phyloP scores from a whole-genome alignment of 30 jellyfish, hydroid and myxozoan genomes.

The Aurelia sp. region DNA sequence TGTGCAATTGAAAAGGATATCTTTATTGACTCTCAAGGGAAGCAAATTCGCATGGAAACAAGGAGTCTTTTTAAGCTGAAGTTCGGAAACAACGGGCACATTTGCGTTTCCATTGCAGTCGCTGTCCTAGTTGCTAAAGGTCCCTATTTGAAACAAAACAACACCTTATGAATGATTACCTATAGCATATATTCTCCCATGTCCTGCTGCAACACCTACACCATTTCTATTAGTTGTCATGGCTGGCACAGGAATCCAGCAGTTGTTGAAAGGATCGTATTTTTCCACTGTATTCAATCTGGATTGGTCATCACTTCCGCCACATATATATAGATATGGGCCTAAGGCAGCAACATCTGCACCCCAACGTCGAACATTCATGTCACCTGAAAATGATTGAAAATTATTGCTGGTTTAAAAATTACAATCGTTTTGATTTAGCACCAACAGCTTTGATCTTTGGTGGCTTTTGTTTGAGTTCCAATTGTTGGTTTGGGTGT shows the following conservation, averaged over 20 bases:
- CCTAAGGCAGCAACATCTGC: constrained; percentile 96
- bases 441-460: too few species aligned
- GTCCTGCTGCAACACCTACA: constrained; percentile 95
- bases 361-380: constrained; percentile 94
- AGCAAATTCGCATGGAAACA: too few species aligned
- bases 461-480: too few species aligned
- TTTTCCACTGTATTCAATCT: constrained; percentile 93
- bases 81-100: too few species aligned
- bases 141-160: too few species aligned
- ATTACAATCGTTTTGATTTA: too few species aligned
- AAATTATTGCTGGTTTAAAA: background rate
- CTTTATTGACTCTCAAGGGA: too few species aligned
- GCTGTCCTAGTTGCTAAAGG: too few species aligned
- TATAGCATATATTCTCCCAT: constrained; percentile 91
- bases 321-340: constrained; percentile 88
- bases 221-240: constrained; percentile 96
- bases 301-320: constrained; percentile 97
- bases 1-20: too few species aligned
- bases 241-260: constrained; percentile 95
- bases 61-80: too few species aligned
- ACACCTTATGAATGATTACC: constrained; percentile 41
- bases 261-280: constrained; percentile 88
- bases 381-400: constrained; percentile 74
- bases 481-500: too few species aligned
- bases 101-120: too few species aligned